phyloP scores from a whole-genome alignment of 2,797 vertebrate species.

The Mus caroli region DNA sequence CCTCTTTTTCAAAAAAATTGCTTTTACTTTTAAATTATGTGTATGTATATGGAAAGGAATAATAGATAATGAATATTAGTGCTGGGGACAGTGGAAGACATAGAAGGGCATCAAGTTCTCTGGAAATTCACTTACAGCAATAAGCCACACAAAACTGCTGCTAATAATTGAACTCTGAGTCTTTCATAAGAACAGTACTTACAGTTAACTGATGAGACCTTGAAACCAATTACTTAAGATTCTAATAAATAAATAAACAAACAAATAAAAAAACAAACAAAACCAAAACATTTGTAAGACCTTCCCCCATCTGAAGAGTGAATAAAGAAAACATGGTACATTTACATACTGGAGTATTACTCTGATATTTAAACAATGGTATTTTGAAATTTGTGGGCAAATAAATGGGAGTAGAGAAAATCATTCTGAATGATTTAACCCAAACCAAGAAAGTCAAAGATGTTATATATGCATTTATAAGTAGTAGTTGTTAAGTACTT shows the following conservation, averaged over 20 bases:
- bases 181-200: neutral
- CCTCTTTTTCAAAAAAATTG: neutral
- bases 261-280: neutral
- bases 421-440: neutral
- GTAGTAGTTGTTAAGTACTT: neutral
- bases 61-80: neutral
- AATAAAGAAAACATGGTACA: neutral
- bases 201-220: neutral
- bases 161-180: neutral
- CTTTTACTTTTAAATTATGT: neutral
- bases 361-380: neutral
- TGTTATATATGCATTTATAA: neutral
- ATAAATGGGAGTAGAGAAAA: neutral
- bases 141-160: neutral
- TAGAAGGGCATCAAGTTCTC: rapidly evolving
- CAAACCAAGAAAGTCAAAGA: neutral
- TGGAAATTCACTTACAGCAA: neutral
- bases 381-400: neutral
- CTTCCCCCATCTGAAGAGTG: neutral
- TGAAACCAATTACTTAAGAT: neutral
- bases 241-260: too few species aligned
- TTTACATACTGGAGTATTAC: neutral
- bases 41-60: neutral
- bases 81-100: neutral
- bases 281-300: neutral